Evolutionary conservation across 2,888 invertebrate genomes (phyloP).

Genomic region (Parelbella ahira): DNA sequence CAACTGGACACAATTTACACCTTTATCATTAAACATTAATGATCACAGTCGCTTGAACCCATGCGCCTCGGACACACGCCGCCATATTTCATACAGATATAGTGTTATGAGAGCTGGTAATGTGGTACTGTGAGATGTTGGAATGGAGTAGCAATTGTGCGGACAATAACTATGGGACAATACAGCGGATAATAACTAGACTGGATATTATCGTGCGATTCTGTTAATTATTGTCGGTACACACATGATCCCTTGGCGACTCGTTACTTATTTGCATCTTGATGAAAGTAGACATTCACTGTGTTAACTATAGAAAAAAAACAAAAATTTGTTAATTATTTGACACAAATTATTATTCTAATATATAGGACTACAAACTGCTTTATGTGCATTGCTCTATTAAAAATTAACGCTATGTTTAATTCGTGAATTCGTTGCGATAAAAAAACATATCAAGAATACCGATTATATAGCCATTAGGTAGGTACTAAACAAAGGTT

Average conservation of each 20-base stretch:
- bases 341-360: too few species aligned
- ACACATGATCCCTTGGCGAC: slow-evolving; percentile 28
- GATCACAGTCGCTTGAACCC: slow-evolving; percentile 39
- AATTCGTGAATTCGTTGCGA: too few species aligned
- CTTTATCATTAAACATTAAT: slow-evolving; percentile 40
- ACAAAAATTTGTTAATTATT: too few species aligned
- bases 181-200: slow-evolving; percentile 52
- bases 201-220: slow-evolving; percentile 63
- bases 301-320: too few species aligned
- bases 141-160: slow-evolving; percentile 65
- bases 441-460: too few species aligned
- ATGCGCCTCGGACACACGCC: slow-evolving; percentile 40
- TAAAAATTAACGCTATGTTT: too few species aligned
- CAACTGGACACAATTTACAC: slow-evolving; percentile 42
- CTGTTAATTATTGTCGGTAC: slow-evolving; percentile 47
- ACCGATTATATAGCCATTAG: too few species aligned
- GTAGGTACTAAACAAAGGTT: too few species aligned
- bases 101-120: slow-evolving; percentile 71
- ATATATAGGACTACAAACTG: too few species aligned
- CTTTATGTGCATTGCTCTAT: too few species aligned
- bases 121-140: slow-evolving; percentile 57
- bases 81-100: slow-evolving; percentile 72
- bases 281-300: not conserved
- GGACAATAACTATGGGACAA: slow-evolving; percentile 68
- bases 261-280: slow-evolving; percentile 12